phyloP scores from a whole-genome alignment of 2,888 invertebrate genomes.

The Cataglyphis rosenhaueri region DNA sequence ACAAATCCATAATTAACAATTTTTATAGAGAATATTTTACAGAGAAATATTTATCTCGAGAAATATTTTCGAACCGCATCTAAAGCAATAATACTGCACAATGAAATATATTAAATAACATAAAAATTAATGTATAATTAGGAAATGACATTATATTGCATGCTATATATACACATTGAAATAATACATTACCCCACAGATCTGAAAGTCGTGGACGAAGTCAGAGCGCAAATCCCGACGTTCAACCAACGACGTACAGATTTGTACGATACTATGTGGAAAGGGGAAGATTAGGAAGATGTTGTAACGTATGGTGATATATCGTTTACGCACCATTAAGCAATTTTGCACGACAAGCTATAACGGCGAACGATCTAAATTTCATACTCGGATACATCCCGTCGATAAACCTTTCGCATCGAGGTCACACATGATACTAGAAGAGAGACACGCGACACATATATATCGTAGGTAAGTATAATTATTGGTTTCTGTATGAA shows the following conservation, averaged over 20 bases:
- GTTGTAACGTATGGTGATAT: not conserved
- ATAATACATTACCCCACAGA: conserved; percentile 87
- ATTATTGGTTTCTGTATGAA: not conserved
- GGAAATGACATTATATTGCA: not conserved
- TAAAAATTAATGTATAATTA: conserved; percentile 9
- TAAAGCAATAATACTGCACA: not conserved
- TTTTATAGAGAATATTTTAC: no score
- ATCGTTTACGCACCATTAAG: not conserved
- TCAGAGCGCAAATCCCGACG: conserved; percentile 94
- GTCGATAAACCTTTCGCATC: conserved; percentile 13
- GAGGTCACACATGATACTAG: not conserved
- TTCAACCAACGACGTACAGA: conserved; percentile 89
- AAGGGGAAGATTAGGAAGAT: conserved; percentile 55
- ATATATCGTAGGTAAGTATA: not conserved
- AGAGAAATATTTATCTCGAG: no score
- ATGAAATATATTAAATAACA: not conserved
- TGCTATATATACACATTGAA: not conserved
- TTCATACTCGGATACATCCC: conserved; percentile 1
- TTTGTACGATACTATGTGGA: conserved; percentile 81
- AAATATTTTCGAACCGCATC: not conserved
- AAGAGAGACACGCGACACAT: not conserved
- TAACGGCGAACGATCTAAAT: not conserved
- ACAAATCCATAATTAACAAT: no score
- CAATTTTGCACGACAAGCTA: conserved; percentile 9
- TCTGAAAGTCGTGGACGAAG: conserved; percentile 90